phyloP scores from a whole-genome alignment of 2,797 vertebrate species.

The Pseudopleuronectes americanus region DNA sequence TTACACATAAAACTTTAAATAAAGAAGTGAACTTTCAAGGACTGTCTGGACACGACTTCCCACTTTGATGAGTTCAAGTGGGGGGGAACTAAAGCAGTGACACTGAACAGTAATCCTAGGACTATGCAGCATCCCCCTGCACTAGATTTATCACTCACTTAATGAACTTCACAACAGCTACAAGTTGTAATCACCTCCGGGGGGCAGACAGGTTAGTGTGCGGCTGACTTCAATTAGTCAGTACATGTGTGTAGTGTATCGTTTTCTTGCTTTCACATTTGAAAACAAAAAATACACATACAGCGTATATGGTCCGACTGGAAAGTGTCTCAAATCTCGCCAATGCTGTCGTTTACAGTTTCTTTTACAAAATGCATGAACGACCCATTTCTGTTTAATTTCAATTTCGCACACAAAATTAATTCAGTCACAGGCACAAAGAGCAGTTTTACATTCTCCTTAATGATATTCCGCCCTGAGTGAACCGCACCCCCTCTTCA shows the following conservation, averaged over 20 bases:
- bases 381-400: slow-evolving; percentile 16
- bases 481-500: slow-evolving; percentile 58
- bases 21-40: slow-evolving; percentile 66
- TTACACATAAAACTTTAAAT: slow-evolving; percentile 47
- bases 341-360: slow-evolving; percentile 8
- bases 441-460: slow-evolving; percentile 59
- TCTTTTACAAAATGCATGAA: slow-evolving; percentile 18
- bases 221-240: slow-evolving; percentile 49
- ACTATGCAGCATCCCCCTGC: slow-evolving; percentile 24
- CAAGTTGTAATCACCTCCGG: slow-evolving; percentile 73
- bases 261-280: background rate
- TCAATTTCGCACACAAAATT: slow-evolving; percentile 16
- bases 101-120: slow-evolving; percentile 51
- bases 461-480: slow-evolving; percentile 75
- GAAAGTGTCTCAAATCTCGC: slow-evolving; percentile 1
- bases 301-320: background rate
- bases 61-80: slow-evolving; percentile 34
- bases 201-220: slow-evolving; percentile 58
- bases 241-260: slow-evolving; percentile 20
- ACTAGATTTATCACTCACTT: slow-evolving; percentile 74
- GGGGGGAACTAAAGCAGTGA: slow-evolving; percentile 51
- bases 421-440: slow-evolving; percentile 39
- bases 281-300: slow-evolving; percentile 10
- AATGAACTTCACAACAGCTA: slow-evolving; percentile 77
- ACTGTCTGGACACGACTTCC: slow-evolving; percentile 50